Evolutionary conservation across 2,797 vertebrate genomes (phyloP), one percentile per base, ranked within the genome.

Genomic region (Lophura swinhoii): DNA sequence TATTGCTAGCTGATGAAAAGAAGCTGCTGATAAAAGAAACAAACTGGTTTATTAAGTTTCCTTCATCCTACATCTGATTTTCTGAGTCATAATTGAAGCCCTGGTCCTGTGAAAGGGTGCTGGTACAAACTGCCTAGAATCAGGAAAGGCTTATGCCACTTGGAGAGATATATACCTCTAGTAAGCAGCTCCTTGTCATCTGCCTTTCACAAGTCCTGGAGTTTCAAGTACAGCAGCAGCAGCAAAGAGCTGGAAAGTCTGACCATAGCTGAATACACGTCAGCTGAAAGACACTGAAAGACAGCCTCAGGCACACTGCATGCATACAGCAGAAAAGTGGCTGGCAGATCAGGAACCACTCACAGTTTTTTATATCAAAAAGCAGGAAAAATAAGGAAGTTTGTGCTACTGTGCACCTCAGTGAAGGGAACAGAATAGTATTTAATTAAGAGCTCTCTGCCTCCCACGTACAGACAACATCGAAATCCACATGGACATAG

Each of bases 391-490:
- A 67, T 37, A 48, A 83, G 46, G 73, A 58, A 60, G 58, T 48
- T 91, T 84, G 71, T 31, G 49, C 51, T 43, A 22, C 28, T 59
- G 60, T 93, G 62, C 66, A 90, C 76, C 75, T 96, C 90, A 95
- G 93, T 87, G 94, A 95, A 53, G 1, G 9, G 72, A 46, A 96
- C 94, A 91, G 90, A 94, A 96, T 87, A 92, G 91, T 84, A 96
- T 97, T 97, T 97, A 96, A 97, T 98, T 97, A 97, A 95, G 92
- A 96, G 41, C 70, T 87, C 85, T 81, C 90, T 97, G 96, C 95
- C 97, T 98, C 95, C 91, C 82, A 97, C 97, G 95, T 97, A 97
- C 94, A 76, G 94, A 96, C 96, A 97, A 98, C 97, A 98, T 93
- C 97, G 97, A 97, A 97, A 97, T 93, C 90, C 81, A 85, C 91